Percentiles rank a stretch among this genome's conserved stretches.
Conservation (phyloP, 2,888 invertebrate species). For the Limenitis camilla region DNA sequence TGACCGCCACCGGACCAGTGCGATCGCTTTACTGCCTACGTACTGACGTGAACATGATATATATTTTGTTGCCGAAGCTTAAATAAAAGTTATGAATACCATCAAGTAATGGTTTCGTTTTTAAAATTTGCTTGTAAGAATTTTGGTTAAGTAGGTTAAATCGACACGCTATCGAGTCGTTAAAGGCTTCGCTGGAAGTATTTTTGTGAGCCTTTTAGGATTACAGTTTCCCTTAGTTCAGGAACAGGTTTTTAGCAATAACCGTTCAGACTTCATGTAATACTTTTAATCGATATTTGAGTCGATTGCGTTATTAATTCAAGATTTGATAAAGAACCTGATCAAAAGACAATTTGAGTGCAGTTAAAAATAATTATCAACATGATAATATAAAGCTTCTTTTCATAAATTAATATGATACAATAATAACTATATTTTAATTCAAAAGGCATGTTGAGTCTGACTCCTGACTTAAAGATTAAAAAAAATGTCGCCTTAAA, state of each 20-base stretch:
- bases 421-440: too few relatives aligned
- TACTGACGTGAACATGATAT: slow-evolving; percentile 17
- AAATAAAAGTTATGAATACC: slow-evolving; percentile 14
- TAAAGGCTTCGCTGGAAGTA: background rate
- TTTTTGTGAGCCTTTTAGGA: background rate
- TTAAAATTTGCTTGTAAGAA: slow-evolving; percentile 1
- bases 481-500: too few relatives aligned
- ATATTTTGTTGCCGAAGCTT: slow-evolving; percentile 6
- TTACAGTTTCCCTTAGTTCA: background rate
- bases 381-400: too few relatives aligned
- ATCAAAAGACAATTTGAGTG: too few relatives aligned
- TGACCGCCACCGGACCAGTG: slow-evolving; percentile 32
- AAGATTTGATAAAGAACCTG: background rate
- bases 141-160: background rate
- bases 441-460: too few relatives aligned
- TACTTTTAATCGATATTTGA: too few relatives aligned
- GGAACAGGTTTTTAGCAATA: background rate
- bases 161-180: background rate
- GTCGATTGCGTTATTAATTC: too few relatives aligned
- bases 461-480: too few relatives aligned
- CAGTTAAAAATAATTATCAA: too few relatives aligned
- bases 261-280: too few relatives aligned
- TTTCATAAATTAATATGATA: too few relatives aligned
- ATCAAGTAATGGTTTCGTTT: slow-evolving; percentile 1
- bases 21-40: slow-evolving; percentile 17